Conservation (phyloP, 2,888 invertebrate genomes). For the Parthenolecanium corni region DNA sequence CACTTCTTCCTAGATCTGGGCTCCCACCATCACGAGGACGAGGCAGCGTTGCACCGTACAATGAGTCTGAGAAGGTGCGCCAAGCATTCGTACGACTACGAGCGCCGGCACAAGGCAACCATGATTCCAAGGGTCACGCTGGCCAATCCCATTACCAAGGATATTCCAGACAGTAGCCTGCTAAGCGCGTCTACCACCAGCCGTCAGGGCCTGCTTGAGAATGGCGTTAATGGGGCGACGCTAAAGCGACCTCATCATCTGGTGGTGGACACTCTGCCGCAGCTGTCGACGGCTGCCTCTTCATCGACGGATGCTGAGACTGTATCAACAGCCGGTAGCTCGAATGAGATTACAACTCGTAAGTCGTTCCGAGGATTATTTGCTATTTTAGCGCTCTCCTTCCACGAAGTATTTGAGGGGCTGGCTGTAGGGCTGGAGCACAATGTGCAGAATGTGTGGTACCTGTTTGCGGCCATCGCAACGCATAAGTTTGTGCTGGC, state of each 20-base stretch:
- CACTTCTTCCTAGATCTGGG: slow-evolving; percentile 44
- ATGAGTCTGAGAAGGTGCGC: slow-evolving; percentile 44
- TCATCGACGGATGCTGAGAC: slow-evolving; percentile 29
- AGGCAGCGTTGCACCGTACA: slow-evolving; percentile 44
- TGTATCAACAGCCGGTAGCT: slow-evolving; percentile 28
- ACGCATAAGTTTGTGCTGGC: slow-evolving; percentile 55
- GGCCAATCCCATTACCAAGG: slow-evolving; percentile 28
- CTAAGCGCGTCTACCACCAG: slow-evolving; percentile 33
- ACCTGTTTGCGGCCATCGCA: slow-evolving; percentile 52
- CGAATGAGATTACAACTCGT: slow-evolving; percentile 29
- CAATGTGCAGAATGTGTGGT: slow-evolving; percentile 50
- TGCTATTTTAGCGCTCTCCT: slow-evolving; percentile 53
- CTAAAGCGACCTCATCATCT: slow-evolving; percentile 27
- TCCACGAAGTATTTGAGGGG: slow-evolving; percentile 60
- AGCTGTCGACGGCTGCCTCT: slow-evolving; percentile 9
- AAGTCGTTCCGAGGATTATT: slow-evolving; percentile 44
- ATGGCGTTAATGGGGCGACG: slow-evolving; percentile 28
- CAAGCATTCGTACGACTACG: slow-evolving; percentile 20
- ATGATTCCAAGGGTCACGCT: slow-evolving; percentile 36
- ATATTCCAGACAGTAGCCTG: slow-evolving; percentile 25
- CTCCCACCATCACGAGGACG: slow-evolving; percentile 36
- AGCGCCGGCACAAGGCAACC: slow-evolving; percentile 27
- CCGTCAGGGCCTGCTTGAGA: slow-evolving; percentile 35
- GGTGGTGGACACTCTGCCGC: slow-evolving; percentile 27
- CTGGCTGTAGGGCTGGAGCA: slow-evolving; percentile 67